Evolutionary conservation across 2,888 invertebrate species (phyloP).

Genomic region (Molorchus minor): DNA sequence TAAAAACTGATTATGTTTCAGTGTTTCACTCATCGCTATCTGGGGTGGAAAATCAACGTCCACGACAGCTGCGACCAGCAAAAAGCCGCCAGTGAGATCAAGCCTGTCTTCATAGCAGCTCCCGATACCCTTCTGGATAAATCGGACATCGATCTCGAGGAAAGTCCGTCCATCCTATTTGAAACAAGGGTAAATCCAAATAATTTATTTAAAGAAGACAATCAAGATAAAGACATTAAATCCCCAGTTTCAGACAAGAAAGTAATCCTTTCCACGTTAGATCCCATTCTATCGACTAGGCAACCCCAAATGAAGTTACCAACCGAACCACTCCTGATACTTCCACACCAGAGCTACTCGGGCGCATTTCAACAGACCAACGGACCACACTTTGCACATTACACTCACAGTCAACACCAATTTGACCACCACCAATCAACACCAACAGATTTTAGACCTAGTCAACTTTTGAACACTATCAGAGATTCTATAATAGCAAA

Average conservation of each 20-base stretch:
- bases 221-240: conserved; percentile 49
- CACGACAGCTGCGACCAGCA: conserved; percentile 79
- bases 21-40: conserved; percentile 92
- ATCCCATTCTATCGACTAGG: conserved; percentile 26
- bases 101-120: conserved; percentile 60
- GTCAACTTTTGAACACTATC: conserved; percentile 35
- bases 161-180: conserved; percentile 64
- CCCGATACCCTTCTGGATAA: conserved; percentile 53
- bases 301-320: conserved; percentile 43
- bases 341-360: conserved; percentile 39
- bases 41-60: conserved; percentile 96
- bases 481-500: conserved; percentile 38
- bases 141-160: conserved; percentile 63
- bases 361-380: conserved; percentile 30
- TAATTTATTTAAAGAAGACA: conserved; percentile 46
- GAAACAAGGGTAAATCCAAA: conserved; percentile 58
- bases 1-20: conserved; percentile 67
- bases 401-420: conserved; percentile 31
- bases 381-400: conserved; percentile 28
- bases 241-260: conserved; percentile 50
- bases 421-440: conserved; percentile 27
- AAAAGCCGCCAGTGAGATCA: conserved; percentile 66
- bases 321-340: conserved; percentile 39
- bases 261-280: conserved; percentile 34
- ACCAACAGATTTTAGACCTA: conserved; percentile 44